These are phyloP conservation scores for human (Homo sapiens) DNA, from an alignment of 2,113 vertebrate genomes.

Conservation along the genomic window GRCh38 chr12:28719001-28719500, in stretches of 20 bases:
- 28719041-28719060: slow-evolving; percentile 83
- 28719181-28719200: slow-evolving; percentile 54
- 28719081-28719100: slow-evolving; percentile 78
- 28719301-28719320: slow-evolving; percentile 1
- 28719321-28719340: background rate
- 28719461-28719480: slow-evolving; percentile 25
- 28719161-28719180: slow-evolving; percentile 63
- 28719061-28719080: slow-evolving; percentile 77
- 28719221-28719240: slow-evolving; percentile 29
- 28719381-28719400: slow-evolving; percentile 29
- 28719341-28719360: background rate
- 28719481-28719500: background rate
- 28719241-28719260: slow-evolving; percentile 45
- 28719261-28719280: slow-evolving; percentile 42
- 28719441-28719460: slow-evolving; percentile 23
- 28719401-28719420: slow-evolving; percentile 2
- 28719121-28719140: slow-evolving; percentile 77
- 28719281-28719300: slow-evolving; percentile 9
- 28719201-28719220: slow-evolving; percentile 18
- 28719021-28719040: slow-evolving; percentile 84
- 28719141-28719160: slow-evolving; percentile 80
- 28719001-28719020: slow-evolving; percentile 81
- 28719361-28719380: background rate
- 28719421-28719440: slow-evolving; percentile 23
- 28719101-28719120: slow-evolving; percentile 78